A percentile compares a stretch with the other conserved stretches of the same genome.
These are phyloP conservation scores for Meloidogyne hapla DNA, from an alignment of 1,140 invertebrate species.

Conservation along the genomic window DNA sequence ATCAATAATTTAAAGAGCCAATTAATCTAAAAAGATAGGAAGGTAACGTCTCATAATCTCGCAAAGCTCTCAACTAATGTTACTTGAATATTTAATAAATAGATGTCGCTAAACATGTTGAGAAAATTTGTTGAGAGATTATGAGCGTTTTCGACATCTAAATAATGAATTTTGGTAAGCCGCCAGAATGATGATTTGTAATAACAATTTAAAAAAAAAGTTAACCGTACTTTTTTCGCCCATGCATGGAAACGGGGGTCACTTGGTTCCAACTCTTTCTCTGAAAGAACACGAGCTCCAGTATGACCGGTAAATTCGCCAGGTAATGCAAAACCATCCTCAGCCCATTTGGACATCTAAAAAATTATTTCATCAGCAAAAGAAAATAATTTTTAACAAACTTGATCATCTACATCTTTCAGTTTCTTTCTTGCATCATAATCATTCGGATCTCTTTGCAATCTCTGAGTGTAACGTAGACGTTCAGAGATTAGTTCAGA, in stretches of 20 bases:
- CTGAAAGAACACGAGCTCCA: slow-evolving; percentile 32
- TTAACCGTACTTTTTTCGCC: slow-evolving; percentile 34
- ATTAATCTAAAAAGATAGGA: neutral
- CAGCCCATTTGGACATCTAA: slow-evolving; percentile 37
- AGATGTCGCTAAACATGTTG: no score
- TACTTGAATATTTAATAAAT: no score
- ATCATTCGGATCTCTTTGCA: slow-evolving; percentile 34
- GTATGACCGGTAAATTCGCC: slow-evolving; percentile 32
- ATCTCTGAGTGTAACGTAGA: slow-evolving; percentile 21
- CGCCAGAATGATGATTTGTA: neutral
- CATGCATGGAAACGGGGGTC: slow-evolving; percentile 33
- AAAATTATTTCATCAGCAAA: neutral
- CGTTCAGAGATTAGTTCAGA: slow-evolving; percentile 27
- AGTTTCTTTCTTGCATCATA: slow-evolving; percentile 33
- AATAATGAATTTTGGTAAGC: no score
- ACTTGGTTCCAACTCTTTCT: slow-evolving; percentile 29
- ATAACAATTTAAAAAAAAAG: neutral
- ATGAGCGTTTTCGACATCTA: no score
- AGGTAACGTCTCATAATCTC: neutral
- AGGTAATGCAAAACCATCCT: slow-evolving; percentile 15
- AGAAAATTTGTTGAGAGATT: no score
- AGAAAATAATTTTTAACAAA: neutral
- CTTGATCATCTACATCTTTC: slow-evolving; percentile 25
- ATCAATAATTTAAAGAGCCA: neutral
- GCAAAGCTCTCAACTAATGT: no score